Percentiles rank a stretch among this genome's conserved stretches.
These are phyloP conservation scores for Meriones psammophilus DNA, from an alignment of 2,797 vertebrate genomes.

Conservation along the genomic window DNA sequence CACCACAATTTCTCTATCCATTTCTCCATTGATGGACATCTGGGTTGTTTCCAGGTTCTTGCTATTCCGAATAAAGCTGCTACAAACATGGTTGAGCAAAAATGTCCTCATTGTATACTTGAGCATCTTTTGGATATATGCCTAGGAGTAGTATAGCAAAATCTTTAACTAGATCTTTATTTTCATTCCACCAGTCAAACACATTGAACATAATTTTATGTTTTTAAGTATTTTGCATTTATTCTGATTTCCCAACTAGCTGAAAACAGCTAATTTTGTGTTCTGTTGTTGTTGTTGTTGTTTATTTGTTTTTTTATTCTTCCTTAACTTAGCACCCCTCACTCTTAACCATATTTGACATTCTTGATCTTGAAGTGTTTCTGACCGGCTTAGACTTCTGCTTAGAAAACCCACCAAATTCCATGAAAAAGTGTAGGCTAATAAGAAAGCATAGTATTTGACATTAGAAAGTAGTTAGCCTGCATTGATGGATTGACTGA, in stretches of 20 bases:
- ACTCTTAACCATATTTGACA: neutral
- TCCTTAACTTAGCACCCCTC: neutral
- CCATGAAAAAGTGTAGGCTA: neutral
- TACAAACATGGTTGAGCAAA: too few species aligned
- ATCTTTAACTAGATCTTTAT: neutral
- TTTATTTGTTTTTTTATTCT: neutral
- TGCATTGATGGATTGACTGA: neutral
- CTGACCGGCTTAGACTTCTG: neutral
- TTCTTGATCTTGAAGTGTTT: constrained; percentile 18
- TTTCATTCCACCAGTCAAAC: neutral
- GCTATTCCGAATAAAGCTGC: too few species aligned
- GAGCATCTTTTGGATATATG: too few species aligned
- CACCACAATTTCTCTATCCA: too few species aligned
- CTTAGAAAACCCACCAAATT: neutral
- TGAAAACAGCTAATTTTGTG: neutral
- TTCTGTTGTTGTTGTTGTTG: neutral
- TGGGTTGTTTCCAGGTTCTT: too few species aligned
- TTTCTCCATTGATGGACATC: too few species aligned
- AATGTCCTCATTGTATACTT: too few species aligned
- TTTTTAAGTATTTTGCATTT: neutral
- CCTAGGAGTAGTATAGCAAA: neutral
- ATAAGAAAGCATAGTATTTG: neutral
- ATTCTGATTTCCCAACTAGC: neutral
- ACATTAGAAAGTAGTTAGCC: neutral
- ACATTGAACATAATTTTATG: neutral